Evolutionary conservation across 2,888 invertebrate species (phyloP), one percentile per base, ranked within the genome.

Genomic region (Dynastes tityus): DNA sequence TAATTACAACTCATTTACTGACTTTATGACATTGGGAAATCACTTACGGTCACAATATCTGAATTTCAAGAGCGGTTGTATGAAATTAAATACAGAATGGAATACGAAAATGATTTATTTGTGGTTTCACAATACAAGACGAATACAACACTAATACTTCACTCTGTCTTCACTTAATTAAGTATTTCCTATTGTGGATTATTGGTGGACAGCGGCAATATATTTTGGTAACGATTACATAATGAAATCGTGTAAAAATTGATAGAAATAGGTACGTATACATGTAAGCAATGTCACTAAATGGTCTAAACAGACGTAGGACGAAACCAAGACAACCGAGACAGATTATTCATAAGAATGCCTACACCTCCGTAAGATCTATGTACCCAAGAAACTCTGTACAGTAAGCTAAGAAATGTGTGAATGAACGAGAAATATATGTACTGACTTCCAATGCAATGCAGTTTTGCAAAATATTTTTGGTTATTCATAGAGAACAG

Each of bases 311-410:
- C 55, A 58, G 16, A 58, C 55, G 55, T 58, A 58, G 55, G 55
- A 58, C 6, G 55, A 58, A 22, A 22, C 16, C 22, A 58, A 22
- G 55, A 58, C 13, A 58, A 58, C 22, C 13, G 16, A 58, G 55
- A 58, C 22, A 22, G 55, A 58, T 58, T 58, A 58, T 58, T 58
- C 55, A 58, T 58, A 58, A 58, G 55, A 58, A 22, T 58, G 55
- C n/a, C 55, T 58, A 58, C 22, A 58, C 55, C 22, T 16, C 55
- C 22, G n/a, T 4, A 27, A 58, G 27, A 58, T 22, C 55, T 58
- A 58, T 58, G 16, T 58, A 58, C 53, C 53, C 53, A 53, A 53
- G 53, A 37, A 37, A 37, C 32, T 45, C 45, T 8, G 55, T 58
- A 58, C 55, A 58, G 55, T 22, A 58, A 58, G 55, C 22, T 9